phyloP scores from a whole-genome alignment of 2,888 invertebrate genomes.

The Eubasilissa splendida region DNA sequence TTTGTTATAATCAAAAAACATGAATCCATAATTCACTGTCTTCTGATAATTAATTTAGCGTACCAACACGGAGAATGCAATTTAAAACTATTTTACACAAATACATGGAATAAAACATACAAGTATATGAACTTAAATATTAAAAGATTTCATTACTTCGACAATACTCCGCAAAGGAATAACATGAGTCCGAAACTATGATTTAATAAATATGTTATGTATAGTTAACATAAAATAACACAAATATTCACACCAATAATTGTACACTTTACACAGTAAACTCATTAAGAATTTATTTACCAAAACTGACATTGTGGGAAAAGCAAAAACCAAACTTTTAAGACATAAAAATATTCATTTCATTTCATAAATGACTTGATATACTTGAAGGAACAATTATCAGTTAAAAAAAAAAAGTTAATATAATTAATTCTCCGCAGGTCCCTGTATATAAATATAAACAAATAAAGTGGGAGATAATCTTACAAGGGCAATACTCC shows the following conservation, averaged over 20 bases:
- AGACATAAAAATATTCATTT: conserved; percentile 25
- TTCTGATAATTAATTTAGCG: background rate
- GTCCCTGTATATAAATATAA: conserved; percentile 40
- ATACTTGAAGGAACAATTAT: conserved; percentile 28
- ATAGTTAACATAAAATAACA: conserved; percentile 34
- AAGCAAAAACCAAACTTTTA: background rate
- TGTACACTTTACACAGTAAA: conserved; percentile 14
- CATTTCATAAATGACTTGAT: conserved; percentile 30
- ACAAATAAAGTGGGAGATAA: conserved; percentile 33
- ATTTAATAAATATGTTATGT: conserved; percentile 33
- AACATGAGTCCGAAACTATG: conserved; percentile 10
- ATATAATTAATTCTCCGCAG: conserved; percentile 14
- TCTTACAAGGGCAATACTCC: conserved; percentile 45
- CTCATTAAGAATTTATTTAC: conserved; percentile 11
- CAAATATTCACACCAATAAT: conserved; percentile 19
- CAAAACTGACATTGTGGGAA: conserved; percentile 2
- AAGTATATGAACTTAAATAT: conserved; percentile 30
- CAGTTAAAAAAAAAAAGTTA: background rate
- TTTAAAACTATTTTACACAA: conserved; percentile 27
- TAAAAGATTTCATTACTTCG: conserved; percentile 17
- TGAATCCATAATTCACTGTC: conserved; percentile 1
- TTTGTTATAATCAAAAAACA: background rate
- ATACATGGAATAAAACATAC: conserved; percentile 35
- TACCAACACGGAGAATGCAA: conserved; percentile 24
- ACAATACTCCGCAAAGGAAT: background rate